Conservation (phyloP, 2,888 invertebrate genomes). For the Dicyrtomina minuta region DNA sequence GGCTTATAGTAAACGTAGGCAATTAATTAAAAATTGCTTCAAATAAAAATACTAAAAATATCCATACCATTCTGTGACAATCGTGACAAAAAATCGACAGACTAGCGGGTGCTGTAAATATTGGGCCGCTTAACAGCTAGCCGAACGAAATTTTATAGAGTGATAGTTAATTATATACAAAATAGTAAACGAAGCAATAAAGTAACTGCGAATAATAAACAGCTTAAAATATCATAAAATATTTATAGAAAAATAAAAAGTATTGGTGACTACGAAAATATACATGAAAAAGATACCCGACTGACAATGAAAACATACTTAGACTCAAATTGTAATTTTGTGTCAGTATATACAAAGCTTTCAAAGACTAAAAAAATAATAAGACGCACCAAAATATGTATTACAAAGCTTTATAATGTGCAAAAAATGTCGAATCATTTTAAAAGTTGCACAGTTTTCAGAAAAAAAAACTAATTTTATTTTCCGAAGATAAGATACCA, state of each 20-base stretch:
- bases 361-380: too few species aligned
- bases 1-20: too few species aligned
- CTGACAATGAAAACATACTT: too few species aligned
- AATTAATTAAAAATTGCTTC: background rate
- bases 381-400: too few species aligned
- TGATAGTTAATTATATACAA: too few species aligned
- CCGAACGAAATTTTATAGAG: too few species aligned
- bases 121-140: background rate
- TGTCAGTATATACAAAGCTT: too few species aligned
- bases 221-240: background rate
- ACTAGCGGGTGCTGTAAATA: conserved; percentile 3
- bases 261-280: background rate
- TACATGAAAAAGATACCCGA: too few species aligned
- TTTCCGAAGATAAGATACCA: conserved; percentile 18
- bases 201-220: background rate
- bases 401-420: background rate
- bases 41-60: background rate
- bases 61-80: background rate
- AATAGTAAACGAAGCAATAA: too few species aligned
- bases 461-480: background rate
- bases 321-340: too few species aligned
- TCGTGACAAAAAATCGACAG: background rate
- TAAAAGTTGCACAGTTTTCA: background rate
- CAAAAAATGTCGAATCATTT: background rate
- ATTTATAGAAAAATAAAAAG: too few species aligned